Conservation (phyloP, 2,888 invertebrate genomes). For the Scelioninae gen. 2 region DNA sequence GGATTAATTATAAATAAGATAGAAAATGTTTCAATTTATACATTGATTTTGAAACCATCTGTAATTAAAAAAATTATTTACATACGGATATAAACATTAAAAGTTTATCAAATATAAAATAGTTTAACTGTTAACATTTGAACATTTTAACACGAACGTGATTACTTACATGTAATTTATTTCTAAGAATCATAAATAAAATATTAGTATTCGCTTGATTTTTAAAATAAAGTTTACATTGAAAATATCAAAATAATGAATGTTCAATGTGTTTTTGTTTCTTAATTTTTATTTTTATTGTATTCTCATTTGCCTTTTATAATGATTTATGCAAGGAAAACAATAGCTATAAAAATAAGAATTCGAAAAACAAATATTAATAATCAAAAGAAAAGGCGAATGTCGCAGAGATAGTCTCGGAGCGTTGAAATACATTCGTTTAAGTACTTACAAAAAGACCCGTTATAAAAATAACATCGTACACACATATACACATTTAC, state of each 20-base stretch:
- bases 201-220: too few species aligned
- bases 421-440: slow-evolving; percentile 32
- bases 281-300: too few species aligned
- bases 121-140: too few species aligned
- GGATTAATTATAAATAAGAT: slow-evolving; percentile 43
- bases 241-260: background rate
- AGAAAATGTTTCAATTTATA: slow-evolving; percentile 1
- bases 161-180: slow-evolving; percentile 39
- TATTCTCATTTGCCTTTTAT: background rate
- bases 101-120: slow-evolving; percentile 33
- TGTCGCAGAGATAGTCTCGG: slow-evolving; percentile 1
- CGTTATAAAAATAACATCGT: slow-evolving; percentile 32
- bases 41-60: slow-evolving; percentile 10
- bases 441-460: slow-evolving; percentile 41
- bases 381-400: background rate
- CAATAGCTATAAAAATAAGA: background rate
- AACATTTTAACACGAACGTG: too few species aligned
- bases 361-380: background rate
- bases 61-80: slow-evolving; percentile 36
- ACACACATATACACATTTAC: slow-evolving; percentile 44
- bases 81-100: slow-evolving; percentile 33
- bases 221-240: too few species aligned
- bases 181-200: too few species aligned
- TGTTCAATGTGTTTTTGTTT: background rate
- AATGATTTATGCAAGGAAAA: background rate